These are phyloP conservation scores for Drosophila novamexicana DNA, from an alignment of 1,140 invertebrate genomes.

Conservation along the genomic window DNA sequence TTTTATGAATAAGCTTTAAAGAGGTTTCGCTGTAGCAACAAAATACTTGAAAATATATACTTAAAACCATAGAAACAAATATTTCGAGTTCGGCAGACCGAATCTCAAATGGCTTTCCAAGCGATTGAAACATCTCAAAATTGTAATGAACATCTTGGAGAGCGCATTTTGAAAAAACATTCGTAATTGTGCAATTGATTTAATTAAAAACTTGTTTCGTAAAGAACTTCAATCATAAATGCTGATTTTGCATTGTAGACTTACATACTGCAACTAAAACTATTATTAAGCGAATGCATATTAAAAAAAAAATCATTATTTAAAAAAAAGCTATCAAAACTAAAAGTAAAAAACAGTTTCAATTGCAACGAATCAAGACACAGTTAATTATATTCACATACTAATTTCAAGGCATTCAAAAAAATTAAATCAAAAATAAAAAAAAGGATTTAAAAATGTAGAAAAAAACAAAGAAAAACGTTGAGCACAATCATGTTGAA, in stretches of 20 bases:
- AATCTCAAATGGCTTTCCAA: slow-evolving; percentile 10
- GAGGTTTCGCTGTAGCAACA: slow-evolving; percentile 66
- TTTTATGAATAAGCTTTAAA: slow-evolving; percentile 65
- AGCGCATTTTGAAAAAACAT: slow-evolving; percentile 11
- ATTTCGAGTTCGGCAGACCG: slow-evolving; percentile 4
- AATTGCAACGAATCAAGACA: slow-evolving; percentile 51
- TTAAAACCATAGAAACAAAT: slow-evolving; percentile 4
- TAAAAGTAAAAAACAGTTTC: slow-evolving; percentile 31
- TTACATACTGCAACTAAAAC: slow-evolving; percentile 44
- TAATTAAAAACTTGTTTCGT: slow-evolving; percentile 36
- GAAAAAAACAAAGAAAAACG: slow-evolving; percentile 48
- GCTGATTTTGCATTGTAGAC: slow-evolving; percentile 47
- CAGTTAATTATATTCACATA: slow-evolving; percentile 32
- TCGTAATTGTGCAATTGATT: slow-evolving; percentile 37
- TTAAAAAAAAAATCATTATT: slow-evolving; percentile 16
- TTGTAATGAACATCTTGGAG: slow-evolving; percentile 14
- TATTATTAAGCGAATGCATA: slow-evolving; percentile 21
- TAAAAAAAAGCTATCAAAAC: slow-evolving; percentile 3
- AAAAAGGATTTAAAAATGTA: slow-evolving; percentile 1
- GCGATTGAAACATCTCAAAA: neutral
- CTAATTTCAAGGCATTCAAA: slow-evolving; percentile 33
- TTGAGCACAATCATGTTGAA: slow-evolving; percentile 79
- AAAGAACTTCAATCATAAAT: slow-evolving; percentile 42
- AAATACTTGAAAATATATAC: slow-evolving; percentile 33
- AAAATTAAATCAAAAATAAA: neutral